Evolutionary conservation across 2,888 invertebrate genomes (phyloP).

Genomic region (Hesperia comma): DNA sequence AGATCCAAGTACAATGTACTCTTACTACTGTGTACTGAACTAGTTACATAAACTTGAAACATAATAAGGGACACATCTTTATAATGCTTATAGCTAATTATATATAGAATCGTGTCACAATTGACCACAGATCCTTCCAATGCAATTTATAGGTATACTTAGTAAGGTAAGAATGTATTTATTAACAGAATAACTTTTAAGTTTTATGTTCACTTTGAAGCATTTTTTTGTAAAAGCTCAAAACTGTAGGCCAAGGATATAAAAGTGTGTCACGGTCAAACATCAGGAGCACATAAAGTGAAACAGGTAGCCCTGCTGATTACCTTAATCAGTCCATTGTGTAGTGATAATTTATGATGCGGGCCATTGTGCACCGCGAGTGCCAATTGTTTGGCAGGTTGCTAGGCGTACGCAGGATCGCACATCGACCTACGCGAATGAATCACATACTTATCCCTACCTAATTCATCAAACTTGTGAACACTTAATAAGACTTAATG

Average conservation of each 20-base stretch:
- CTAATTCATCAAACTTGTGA: constrained; percentile 5
- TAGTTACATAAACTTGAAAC: constrained; percentile 8
- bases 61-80: constrained; percentile 8
- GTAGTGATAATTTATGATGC: constrained; percentile 33
- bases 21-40: constrained; percentile 3
- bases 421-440: constrained; percentile 28
- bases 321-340: constrained; percentile 29
- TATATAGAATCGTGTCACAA: not conserved
- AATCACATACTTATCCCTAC: constrained; percentile 25
- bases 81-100: not conserved
- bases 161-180: not conserved
- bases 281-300: constrained; percentile 15
- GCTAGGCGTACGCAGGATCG: constrained; percentile 30
- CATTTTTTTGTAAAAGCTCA: constrained; percentile 4
- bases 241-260: constrained; percentile 30
- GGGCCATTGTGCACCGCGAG: constrained; percentile 26
- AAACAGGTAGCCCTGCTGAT: constrained; percentile 26
- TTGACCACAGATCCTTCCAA: not conserved
- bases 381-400: constrained; percentile 34
- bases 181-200: not conserved
- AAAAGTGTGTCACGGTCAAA: constrained; percentile 24
- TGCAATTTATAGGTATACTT: too few species aligned
- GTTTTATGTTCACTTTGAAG: too few species aligned
- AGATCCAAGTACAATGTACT: constrained; percentile 11
- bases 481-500: not conserved